A percentile compares a stretch with the other conserved stretches of the same genome.
phyloP scores from a whole-genome alignment of 2,888 invertebrate genomes.

The Caenorhabditis panamensis region DNA sequence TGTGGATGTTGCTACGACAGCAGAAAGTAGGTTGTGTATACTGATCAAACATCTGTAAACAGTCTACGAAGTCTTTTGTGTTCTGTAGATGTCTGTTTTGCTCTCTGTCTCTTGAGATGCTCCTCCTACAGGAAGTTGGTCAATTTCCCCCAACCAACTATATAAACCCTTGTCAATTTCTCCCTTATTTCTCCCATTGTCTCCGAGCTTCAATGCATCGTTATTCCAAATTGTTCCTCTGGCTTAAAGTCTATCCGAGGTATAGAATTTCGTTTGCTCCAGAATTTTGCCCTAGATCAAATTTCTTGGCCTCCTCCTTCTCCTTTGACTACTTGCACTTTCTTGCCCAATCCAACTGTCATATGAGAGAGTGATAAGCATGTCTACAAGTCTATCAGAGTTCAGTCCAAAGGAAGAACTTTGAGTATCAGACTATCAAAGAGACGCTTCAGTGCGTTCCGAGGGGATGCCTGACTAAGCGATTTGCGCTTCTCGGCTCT shows the following conservation, averaged over 20 bases:
- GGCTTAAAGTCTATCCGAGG: conserved; percentile 31
- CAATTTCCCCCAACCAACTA: not conserved
- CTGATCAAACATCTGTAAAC: not conserved
- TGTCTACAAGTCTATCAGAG: not conserved
- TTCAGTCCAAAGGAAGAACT: not conserved
- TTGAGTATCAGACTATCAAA: not conserved
- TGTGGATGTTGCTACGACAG: conserved; percentile 19
- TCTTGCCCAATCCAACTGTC: not conserved
- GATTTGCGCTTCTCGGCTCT: not conserved
- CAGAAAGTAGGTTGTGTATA: conserved; percentile 9
- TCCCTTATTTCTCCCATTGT: not conserved
- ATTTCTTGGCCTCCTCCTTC: not conserved
- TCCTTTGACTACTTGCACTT: not conserved
- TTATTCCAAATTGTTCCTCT: conserved; percentile 13
- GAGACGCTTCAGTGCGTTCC: not conserved
- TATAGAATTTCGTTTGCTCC: conserved; percentile 8
- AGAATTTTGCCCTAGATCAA: conserved; percentile 1
- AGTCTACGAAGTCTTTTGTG: not conserved
- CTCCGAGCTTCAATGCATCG: conserved; percentile 18
- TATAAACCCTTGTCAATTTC: not conserved
- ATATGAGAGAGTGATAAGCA: not conserved
- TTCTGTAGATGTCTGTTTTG: no score
- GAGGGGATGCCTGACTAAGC: not conserved
- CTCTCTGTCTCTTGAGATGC: not conserved
- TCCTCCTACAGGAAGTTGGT: not conserved